phyloP scores from a whole-genome alignment of 2,113 vertebrate species.

The Pholis gunnellus region DNA sequence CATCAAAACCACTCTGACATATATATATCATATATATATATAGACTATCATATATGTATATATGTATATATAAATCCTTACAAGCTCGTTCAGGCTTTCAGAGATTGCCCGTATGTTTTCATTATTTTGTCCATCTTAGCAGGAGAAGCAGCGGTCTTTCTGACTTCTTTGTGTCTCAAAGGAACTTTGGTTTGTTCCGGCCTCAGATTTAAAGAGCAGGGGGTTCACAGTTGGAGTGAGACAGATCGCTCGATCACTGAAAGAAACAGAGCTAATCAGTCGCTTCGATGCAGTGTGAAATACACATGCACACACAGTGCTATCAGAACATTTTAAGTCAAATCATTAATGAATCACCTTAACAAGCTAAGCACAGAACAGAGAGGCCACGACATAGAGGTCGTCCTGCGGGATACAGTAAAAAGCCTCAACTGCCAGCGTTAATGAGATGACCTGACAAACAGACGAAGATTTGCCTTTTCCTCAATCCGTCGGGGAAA shows the following conservation, averaged over 20 bases:
- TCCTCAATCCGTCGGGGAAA: background rate
- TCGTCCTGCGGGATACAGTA: background rate
- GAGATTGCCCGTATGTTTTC: background rate
- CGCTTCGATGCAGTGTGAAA: background rate
- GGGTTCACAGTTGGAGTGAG: slow-evolving; percentile 30
- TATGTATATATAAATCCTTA: background rate
- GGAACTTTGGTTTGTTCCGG: background rate
- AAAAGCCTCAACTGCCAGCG: background rate
- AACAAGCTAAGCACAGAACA: slow-evolving; percentile 5
- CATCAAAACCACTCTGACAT: background rate
- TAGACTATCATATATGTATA: background rate
- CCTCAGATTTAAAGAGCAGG: slow-evolving; percentile 1
- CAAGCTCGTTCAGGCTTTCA: background rate
- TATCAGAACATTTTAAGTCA: background rate
- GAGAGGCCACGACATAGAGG: background rate
- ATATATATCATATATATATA: too few relatives aligned
- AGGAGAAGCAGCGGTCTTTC: background rate
- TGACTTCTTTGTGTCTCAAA: background rate
- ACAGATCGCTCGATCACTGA: background rate
- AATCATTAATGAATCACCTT: background rate
- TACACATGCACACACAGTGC: background rate
- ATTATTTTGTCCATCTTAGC: background rate
- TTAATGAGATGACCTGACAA: slow-evolving; percentile 15
- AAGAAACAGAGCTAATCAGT: slow-evolving; percentile 20
- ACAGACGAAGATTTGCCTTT: background rate